Conservation (phyloP, 2,797 vertebrate genomes). For the Cryptoblepharus egeriae region DNA sequence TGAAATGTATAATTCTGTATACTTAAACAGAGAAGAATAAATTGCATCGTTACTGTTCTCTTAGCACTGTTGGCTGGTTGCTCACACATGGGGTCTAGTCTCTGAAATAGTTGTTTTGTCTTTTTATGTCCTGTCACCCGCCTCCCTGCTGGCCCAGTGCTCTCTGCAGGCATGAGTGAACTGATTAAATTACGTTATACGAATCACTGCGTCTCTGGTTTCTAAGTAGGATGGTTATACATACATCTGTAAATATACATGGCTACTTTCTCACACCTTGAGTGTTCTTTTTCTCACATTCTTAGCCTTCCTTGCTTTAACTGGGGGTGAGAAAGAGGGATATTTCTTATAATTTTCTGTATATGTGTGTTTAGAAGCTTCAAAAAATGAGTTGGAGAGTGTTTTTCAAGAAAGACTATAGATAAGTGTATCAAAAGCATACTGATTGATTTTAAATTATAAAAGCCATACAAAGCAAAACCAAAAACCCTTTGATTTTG, state of each 20-base stretch:
- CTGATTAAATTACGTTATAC: conserved; percentile 62
- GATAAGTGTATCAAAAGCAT: not conserved
- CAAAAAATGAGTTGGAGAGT: not conserved
- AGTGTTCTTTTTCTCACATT: not conserved
- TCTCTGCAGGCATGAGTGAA: conserved; percentile 57
- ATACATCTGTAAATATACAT: fast-evolving
- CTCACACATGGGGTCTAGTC: not conserved
- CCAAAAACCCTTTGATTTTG: not conserved
- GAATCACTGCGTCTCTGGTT: conserved; percentile 61
- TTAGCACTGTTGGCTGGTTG: not conserved
- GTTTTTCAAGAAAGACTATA: not conserved
- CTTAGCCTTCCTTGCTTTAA: not conserved
- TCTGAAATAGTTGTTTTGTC: not conserved
- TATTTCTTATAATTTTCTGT: not conserved
- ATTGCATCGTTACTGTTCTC: not conserved
- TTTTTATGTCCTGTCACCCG: fast-evolving
- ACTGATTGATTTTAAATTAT: not conserved
- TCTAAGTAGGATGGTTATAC: conserved; percentile 60
- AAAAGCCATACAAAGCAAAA: not conserved
- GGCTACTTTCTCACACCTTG: conserved; percentile 27
- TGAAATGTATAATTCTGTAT: not conserved
- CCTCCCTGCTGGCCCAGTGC: not conserved
- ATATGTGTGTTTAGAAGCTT: not conserved
- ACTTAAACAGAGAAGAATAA: not conserved
- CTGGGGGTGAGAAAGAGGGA: not conserved